Conservation (phyloP, 2,888 invertebrate species). For the Piscicola geometra region DNA sequence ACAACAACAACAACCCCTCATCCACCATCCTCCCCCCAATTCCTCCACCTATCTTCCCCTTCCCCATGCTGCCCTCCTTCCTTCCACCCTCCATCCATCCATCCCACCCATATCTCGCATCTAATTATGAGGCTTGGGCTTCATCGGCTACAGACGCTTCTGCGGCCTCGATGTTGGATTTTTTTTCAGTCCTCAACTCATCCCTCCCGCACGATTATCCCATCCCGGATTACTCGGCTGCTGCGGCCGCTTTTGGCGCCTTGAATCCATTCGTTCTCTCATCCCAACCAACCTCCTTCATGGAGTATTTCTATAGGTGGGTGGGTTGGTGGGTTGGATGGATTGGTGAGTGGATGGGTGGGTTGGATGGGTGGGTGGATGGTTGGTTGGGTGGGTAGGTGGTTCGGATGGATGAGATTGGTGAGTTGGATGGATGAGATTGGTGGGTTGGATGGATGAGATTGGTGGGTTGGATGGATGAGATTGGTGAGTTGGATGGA, state of each 20-base stretch:
- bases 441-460: too few relatives aligned
- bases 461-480: too few relatives aligned
- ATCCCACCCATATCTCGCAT: constrained; percentile 27
- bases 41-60: constrained; percentile 34
- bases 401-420: too few relatives aligned
- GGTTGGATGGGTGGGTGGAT: too few relatives aligned
- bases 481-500: too few relatives aligned
- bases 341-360: constrained; percentile 21
- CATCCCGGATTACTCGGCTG: constrained; percentile 29
- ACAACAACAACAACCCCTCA: neutral
- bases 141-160: constrained; percentile 28
- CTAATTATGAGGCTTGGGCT: constrained; percentile 26
- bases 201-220: constrained; percentile 21
- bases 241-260: constrained; percentile 31
- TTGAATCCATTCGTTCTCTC: constrained; percentile 29
- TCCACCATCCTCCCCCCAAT: constrained; percentile 20
- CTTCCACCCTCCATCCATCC: constrained; percentile 29
- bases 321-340: neutral
- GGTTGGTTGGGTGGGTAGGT: neutral
- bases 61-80: constrained; percentile 19
- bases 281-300: neutral
- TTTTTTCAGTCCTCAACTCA: constrained; percentile 27
- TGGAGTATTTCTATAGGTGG: constrained; percentile 31
- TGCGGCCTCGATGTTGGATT: constrained; percentile 31
- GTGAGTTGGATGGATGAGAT: too few relatives aligned